phyloP scores from a whole-genome alignment of 2,113 vertebrate species.

The Lasiurus cinereus region DNA sequence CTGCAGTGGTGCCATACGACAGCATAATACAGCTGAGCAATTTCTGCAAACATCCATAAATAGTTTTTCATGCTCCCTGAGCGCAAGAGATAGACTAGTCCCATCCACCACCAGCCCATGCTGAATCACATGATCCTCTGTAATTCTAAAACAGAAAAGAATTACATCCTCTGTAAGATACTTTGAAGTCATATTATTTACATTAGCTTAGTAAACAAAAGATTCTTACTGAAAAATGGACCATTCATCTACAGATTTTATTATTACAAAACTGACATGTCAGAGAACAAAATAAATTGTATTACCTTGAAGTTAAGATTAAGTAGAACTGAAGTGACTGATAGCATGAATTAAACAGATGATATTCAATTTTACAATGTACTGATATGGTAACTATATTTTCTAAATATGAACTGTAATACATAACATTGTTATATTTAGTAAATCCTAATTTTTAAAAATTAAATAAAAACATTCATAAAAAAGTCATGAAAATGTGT shows the following conservation, averaged over 20 bases:
- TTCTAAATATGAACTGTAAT: constrained; percentile 48
- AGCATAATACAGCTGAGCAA: constrained; percentile 97
- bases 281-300: constrained; percentile 28
- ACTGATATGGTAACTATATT: not conserved
- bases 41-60: constrained; percentile 98
- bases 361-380: constrained; percentile 20
- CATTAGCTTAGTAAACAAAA: not conserved
- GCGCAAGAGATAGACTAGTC: constrained; percentile 96
- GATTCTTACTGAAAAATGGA: not conserved
- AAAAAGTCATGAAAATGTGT: not conserved
- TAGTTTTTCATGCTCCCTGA: constrained; percentile 97
- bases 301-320: constrained; percentile 1
- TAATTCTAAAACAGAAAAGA: constrained; percentile 89
- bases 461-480: not conserved
- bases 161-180: not conserved
- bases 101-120: constrained; percentile 98
- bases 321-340: constrained; percentile 42
- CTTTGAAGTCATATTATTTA: not conserved
- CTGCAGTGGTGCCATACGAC: constrained; percentile 98
- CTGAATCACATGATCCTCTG: constrained; percentile 97
- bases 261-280: not conserved
- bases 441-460: constrained; percentile 40
- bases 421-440: constrained; percentile 6
- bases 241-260: not conserved
- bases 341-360: not conserved